Evolutionary conservation across 2,797 vertebrate species (phyloP).

Genomic region (Hyperoplus lanceolatus): DNA sequence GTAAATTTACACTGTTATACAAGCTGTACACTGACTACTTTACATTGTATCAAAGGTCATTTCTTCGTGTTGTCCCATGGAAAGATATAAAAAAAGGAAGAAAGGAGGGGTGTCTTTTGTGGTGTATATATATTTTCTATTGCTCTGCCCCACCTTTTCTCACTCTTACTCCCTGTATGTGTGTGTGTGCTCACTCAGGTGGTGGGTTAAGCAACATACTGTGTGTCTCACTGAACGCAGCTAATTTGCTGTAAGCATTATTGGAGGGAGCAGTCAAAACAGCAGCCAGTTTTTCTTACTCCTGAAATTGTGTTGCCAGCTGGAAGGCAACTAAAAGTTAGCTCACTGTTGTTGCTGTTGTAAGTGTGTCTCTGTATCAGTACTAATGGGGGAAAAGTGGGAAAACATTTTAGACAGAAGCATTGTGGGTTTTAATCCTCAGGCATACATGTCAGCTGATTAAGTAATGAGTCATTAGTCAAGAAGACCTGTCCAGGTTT

Average conservation of each 20-base stretch:
- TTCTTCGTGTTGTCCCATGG: too few relatives aligned
- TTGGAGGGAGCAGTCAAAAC: slow-evolving; percentile 41
- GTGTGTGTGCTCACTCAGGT: neutral
- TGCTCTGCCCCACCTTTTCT: slow-evolving; percentile 12
- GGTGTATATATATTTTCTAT: slow-evolving; percentile 5
- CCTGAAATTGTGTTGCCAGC: slow-evolving; percentile 12
- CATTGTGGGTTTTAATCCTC: slow-evolving; percentile 53
- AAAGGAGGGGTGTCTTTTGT: too few relatives aligned
- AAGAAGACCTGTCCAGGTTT: slow-evolving; percentile 55
- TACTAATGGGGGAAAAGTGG: slow-evolving; percentile 39
- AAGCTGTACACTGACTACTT: too few relatives aligned
- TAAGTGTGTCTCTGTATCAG: slow-evolving; percentile 34
- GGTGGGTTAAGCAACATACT: neutral
- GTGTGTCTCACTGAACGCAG: neutral
- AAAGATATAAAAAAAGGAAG: too few relatives aligned
- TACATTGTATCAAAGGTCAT: too few relatives aligned
- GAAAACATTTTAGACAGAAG: slow-evolving; percentile 31
- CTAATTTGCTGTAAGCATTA: slow-evolving; percentile 40
- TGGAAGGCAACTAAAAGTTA: slow-evolving; percentile 34
- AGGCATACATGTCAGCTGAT: slow-evolving; percentile 64
- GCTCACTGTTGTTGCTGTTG: slow-evolving; percentile 24
- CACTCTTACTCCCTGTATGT: neutral
- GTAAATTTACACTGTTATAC: too few relatives aligned
- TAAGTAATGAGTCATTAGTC: slow-evolving; percentile 64
- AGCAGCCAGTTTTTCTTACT: slow-evolving; percentile 21